Base-by-base conservation (phyloP, 2,888 invertebrate genomes). In the Dynastes grantii region DNA sequence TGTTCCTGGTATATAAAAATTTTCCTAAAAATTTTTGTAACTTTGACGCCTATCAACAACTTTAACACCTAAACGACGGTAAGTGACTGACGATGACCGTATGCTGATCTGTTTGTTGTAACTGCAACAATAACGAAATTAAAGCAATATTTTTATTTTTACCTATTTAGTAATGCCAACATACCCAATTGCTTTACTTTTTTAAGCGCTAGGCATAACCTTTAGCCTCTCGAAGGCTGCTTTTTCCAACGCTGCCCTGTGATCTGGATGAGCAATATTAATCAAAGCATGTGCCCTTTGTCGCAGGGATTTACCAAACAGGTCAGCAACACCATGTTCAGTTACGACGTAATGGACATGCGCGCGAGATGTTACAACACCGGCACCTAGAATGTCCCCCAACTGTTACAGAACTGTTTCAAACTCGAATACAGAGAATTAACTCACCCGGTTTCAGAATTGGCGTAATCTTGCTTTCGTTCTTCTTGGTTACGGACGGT, bases 271-370 rank as follows among this genome's bases (percentile, higher is more conserved):
- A 0, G 98, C 94, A 53, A 98, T 93, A 81, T 94, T 91, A 85
- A 98, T 98, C 3, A 98, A 91, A 80, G 94, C 97, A 88, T 97
- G 93, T 2, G 98, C 97, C 76, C 98, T 91, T 88, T 98, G 98
- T 1, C 97, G 91, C 75, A 98, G 91, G 16, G 94, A 94, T 89
- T 96, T 97, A 58, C 98, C 98, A 88, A 97, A 98, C 68, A 98
- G 90, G 78, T 93, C 91, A 0, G 98, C 98, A 82, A 98, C 95
- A 16, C 98, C 98, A 83, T 95, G 92, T 87, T 98, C 98, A 0
- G 98, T 98, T 0, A 98, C 98, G 2, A 98, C 92, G 88, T 98
- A 98, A 87, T 98, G 96, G 0, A 96, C 96, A 88, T 98, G 98
- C 0, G 96, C 97, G 81, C 98, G 92, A 0, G 95, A 94, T 0